Conservation (phyloP, 1,140 invertebrate genomes). For the Grapholita molesta region DNA sequence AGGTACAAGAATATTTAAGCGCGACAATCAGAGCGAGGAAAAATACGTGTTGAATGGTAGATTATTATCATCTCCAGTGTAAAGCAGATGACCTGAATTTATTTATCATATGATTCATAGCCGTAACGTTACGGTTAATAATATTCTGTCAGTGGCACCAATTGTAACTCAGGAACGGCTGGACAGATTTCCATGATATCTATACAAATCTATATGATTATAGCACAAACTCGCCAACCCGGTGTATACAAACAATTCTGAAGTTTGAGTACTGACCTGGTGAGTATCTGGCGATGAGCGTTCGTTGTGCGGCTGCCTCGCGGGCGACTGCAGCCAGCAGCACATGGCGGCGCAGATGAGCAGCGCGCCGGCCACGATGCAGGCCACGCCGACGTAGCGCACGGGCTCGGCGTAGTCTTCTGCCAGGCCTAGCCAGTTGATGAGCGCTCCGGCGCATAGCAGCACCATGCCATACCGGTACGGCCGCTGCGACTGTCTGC, state of each 20-base stretch:
- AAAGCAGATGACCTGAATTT: background rate
- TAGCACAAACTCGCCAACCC: too few species aligned
- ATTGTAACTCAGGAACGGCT: too few species aligned
- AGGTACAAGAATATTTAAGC: background rate
- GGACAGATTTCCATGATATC: too few species aligned
- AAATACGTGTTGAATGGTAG: background rate
- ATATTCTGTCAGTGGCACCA: too few species aligned
- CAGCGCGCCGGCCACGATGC: slow-evolving; percentile 85
- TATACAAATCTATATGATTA: too few species aligned
- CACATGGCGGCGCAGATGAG: slow-evolving; percentile 88
- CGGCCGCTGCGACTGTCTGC: slow-evolving; percentile 81
- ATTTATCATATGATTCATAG: background rate
- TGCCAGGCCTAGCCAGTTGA: slow-evolving; percentile 87
- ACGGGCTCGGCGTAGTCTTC: slow-evolving; percentile 86
- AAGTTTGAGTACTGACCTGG: slow-evolving; percentile 49
- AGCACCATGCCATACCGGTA: slow-evolving; percentile 87
- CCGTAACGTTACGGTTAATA: too few species aligned
- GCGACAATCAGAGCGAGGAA: background rate
- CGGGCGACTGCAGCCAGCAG: slow-evolving; percentile 85
- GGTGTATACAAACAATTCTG: background rate
- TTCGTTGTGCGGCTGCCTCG: slow-evolving; percentile 68
- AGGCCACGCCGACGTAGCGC: slow-evolving; percentile 86
- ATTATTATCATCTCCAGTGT: background rate
- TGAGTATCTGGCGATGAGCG: slow-evolving; percentile 67
- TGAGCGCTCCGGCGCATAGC: slow-evolving; percentile 85